Evolutionary conservation across 1,140 invertebrate genomes (phyloP), one percentile per base, ranked within the genome.

Genomic region (Alviniconcha marisindica): DNA sequence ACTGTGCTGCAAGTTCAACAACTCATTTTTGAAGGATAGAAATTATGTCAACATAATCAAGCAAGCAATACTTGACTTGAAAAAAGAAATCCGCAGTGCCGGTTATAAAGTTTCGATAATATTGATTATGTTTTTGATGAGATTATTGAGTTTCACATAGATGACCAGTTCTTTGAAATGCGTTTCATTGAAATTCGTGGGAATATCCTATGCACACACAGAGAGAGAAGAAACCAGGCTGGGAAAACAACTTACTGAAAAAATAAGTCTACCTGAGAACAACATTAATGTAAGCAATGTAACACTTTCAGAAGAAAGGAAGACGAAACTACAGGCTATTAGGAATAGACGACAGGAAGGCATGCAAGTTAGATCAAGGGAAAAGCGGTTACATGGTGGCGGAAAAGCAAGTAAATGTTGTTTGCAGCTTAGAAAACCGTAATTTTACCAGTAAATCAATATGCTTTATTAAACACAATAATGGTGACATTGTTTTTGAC

Each of bases 101-200:
- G 18, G 7, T n/a, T 7, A 51, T 51, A 51, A 10, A 18, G 18
- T 18, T 10, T 7, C 7, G 18, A 51, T 51, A 51, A 51, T 51
- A 51, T 51, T 10, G 48, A 18, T 7, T 18, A 51, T 51, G 18
- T 7, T 10, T 7, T 10, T 7, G 48, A 51, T 51, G 48, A 51
- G 7, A 10, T 7, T 51, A 24, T 56, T 10, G 18, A 56, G n/a
- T 21, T 56, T 21, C 54, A 56, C 18, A 56, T 71, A 12, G 33
- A 31, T 71, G 66, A 71, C 18, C 66, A 71, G 4, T 33, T 14
- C 28, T 71, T 71, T 71, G 63, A 71, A 71, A 71, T 40, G 38
- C 5, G n/a, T 15, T 31, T 71, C 5, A n/a, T 33, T 4, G 66
- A 71, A 71, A 71, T 71, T n/a, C 12, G 66, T 4, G 38, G 66